A percentile compares a stretch with the other conserved stretches of the same genome.
These are phyloP conservation scores for Coturnix japonica DNA, from an alignment of 2,113 vertebrate species.

Conservation along the genomic window DNA sequence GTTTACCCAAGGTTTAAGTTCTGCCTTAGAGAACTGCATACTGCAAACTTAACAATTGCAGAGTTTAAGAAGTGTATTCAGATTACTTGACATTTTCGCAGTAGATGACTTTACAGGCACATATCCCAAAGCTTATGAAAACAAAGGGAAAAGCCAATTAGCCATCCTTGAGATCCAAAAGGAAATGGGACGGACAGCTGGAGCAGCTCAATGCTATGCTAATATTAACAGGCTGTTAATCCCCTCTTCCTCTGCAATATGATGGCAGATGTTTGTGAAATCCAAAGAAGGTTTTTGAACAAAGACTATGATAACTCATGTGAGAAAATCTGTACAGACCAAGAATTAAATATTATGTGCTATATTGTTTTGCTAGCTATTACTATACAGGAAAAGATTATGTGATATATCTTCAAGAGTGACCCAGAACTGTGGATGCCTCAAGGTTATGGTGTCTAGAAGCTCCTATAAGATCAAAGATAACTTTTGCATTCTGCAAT, in stretches of 20 bases:
- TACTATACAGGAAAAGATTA: neutral
- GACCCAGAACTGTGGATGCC: neutral
- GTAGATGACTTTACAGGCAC: neutral
- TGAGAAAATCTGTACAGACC: neutral
- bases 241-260: neutral
- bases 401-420: neutral
- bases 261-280: neutral
- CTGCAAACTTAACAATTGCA: neutral
- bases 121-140: neutral
- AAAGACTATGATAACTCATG: neutral
- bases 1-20: neutral
- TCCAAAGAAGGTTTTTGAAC: neutral
- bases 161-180: neutral
- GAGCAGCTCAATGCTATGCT: neutral
- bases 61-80: neutral
- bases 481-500: neutral
- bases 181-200: slow-evolving; percentile 2
- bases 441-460: neutral
- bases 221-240: neutral
- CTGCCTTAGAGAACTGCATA: neutral
- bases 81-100: neutral
- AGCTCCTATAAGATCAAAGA: neutral
- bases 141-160: neutral
- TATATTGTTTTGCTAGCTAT: neutral
- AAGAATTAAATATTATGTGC: neutral